Evolutionary conservation across 35 echinoderm and acorn worm species (phyloP), one percentile per base, ranked within the genome.

Genomic region (Diadema setosum): DNA sequence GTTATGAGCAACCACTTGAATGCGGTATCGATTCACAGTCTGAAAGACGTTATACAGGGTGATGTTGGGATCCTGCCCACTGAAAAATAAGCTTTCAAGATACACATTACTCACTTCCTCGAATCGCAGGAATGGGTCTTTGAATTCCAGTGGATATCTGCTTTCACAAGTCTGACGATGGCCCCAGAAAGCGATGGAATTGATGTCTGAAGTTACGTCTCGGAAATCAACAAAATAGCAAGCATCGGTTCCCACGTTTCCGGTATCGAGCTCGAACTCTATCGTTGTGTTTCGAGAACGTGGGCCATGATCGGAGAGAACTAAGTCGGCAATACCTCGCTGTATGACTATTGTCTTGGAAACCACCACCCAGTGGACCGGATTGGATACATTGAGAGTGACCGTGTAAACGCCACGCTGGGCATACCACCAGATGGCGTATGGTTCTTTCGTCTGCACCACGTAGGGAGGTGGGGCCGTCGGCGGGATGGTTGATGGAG

Each of bases 331-430:
- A 23, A 94, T 56, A 6, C 83, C 76, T 21, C 87, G 35, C 43
- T 97, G 95, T 3, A 97, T 81, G 35, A 93, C 50, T 15, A 97
- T 67, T 20, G 83, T 97, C 67, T 90, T 87, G 42, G 81, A 56
- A 14, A 94, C 87, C 30, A 74, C 70, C 8, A 87, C 91, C 91
- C 88, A 94, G 57, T 94, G 87, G 0, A 97, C 95, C 4, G 95
- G 95, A 52, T 97, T 97, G 17, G 91, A 93, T 6, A 93, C 91
- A 84, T 97, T 97, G 24, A 97, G 30, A 12, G 60, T 97, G 24
- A 97, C 78, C 20, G 88, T 97, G 58, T 97, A 97, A 12, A 59
- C 75, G 1, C 95, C 95, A 58, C 87, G 87, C 58, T 82, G 81
- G 12, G 88, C 57, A 44, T 93, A 97, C 91, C 91, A 93, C 91